Conservation (phyloP, 2,113 vertebrate species). For the Psammodynastes pulverulentus region DNA sequence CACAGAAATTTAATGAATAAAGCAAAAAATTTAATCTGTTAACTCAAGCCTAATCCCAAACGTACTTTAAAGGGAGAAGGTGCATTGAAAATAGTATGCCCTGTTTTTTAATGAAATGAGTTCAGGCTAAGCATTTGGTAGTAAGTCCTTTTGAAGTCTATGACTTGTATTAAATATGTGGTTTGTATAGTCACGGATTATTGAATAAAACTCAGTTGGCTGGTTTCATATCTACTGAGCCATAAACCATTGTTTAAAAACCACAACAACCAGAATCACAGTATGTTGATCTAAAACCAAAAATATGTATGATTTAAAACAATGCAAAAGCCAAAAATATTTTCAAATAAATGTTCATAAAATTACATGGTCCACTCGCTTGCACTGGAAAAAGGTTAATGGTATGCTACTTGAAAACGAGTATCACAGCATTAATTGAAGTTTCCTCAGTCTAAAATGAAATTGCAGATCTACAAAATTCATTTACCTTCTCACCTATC, state of each 20-base stretch:
- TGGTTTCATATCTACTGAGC: not conserved
- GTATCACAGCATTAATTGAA: not conserved
- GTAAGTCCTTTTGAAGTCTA: not conserved
- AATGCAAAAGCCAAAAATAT: not conserved
- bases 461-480: not conserved
- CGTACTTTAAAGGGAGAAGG: not conserved
- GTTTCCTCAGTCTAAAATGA: not conserved
- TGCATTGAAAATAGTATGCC: not conserved
- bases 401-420: not conserved
- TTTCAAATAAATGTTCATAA: not conserved
- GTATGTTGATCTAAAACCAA: not conserved
- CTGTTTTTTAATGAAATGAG: not conserved
- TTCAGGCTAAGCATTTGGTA: not conserved
- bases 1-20: not conserved
- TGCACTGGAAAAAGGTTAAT: not conserved
- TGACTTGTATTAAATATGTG: not conserved
- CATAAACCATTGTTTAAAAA: not conserved
- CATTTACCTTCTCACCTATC: not conserved
- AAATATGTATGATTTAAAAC: not conserved
- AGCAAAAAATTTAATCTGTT: not conserved
- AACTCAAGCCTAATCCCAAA: not conserved
- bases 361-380: not conserved
- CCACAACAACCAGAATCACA: not conserved
- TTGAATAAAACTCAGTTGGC: not conserved
- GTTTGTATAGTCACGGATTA: not conserved